Evolutionary conservation across 1,140 invertebrate species (phyloP), one percentile per base, ranked within the genome.

Genomic region (Drosophila nebulosa): DNA sequence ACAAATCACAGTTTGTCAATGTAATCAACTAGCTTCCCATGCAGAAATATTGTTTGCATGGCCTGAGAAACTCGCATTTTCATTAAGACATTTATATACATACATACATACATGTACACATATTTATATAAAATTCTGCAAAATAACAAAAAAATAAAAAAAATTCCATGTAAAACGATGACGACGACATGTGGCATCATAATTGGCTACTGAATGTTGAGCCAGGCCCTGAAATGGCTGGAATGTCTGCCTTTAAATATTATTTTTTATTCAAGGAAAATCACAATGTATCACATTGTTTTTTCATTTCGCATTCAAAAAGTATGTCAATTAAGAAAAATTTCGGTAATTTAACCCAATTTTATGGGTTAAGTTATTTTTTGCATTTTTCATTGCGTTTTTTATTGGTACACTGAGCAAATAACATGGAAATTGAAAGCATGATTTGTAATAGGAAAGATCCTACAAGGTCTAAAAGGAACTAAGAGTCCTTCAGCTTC

Each of bases 21-120:
- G 62, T 61, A 69, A 76, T 76, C 70, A 64, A 58, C 51, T 27
- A 42, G 71, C 62, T 70, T 76, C 80, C 81, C 80, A 85, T 77
- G 64, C 69, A 58, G 74, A 64, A 57, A 52, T 63, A 21, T 18
- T 46, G 39, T 46, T 46, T 46, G 39, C 39, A 21, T 46, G 39
- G 78, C 83, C 78, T 85, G 83, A 75, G 78, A 85, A 86, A 51
- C 69, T 64, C 67, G 81, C 81, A 53, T 71, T 85, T 85, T 76
- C 83, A 85, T 86, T 76, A 86, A 86, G 80, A 74, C 67, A 78
- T 77, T 80, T 69, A 50, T 53, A 6, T 24, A 26, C 18, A 16
- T 24, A 42, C 39, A 42, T 42, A 42, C 39, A 42, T 16, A 42
- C 14, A 46, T 46, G 2, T 42, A 18, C 5, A 16, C 14, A 27